These are phyloP conservation scores for Drosophila pseudoobscura DNA, from an alignment of 1,140 invertebrate genomes.

Conservation along the genomic window DNA sequence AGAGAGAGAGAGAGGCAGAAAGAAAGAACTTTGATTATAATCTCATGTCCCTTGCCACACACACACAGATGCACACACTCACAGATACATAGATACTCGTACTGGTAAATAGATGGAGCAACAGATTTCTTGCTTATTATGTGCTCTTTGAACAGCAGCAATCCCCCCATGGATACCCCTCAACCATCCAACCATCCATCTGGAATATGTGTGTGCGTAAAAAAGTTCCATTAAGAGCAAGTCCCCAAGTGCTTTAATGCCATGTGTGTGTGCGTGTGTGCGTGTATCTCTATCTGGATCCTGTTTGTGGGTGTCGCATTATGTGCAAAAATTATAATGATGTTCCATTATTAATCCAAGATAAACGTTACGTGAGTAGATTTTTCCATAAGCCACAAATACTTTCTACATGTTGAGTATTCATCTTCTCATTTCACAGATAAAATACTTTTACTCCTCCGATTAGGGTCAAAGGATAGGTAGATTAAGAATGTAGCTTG, in stretches of 20 bases:
- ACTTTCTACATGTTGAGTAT: too few relatives aligned
- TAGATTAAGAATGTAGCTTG: too few relatives aligned
- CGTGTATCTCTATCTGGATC: constrained; percentile 19
- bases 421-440: too few relatives aligned
- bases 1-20: too few relatives aligned
- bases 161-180: too few relatives aligned
- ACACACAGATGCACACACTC: neutral
- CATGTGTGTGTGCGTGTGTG: neutral
- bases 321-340: constrained; percentile 57
- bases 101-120: constrained; percentile 17
- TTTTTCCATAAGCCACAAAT: constrained; percentile 1
- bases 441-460: too few relatives aligned
- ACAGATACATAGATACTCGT: constrained; percentile 6
- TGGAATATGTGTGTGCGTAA: constrained; percentile 28
- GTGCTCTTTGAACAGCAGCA: constrained; percentile 31
- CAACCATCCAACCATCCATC: too few relatives aligned
- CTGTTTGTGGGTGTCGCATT: constrained; percentile 35
- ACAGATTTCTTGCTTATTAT: constrained; percentile 62
- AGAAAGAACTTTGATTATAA: constrained; percentile 49
- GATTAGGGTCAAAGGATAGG: too few relatives aligned
- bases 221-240: constrained; percentile 51
- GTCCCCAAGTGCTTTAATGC: constrained; percentile 50
- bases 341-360: constrained; percentile 58
- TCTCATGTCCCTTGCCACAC: constrained; percentile 10
- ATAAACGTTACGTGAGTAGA: constrained; percentile 52